Percentiles rank a stretch among this genome's conserved stretches.
These are phyloP conservation scores for Picathartes gymnocephalus DNA, from an alignment of 2,113 vertebrate species.

Conservation along the genomic window DNA sequence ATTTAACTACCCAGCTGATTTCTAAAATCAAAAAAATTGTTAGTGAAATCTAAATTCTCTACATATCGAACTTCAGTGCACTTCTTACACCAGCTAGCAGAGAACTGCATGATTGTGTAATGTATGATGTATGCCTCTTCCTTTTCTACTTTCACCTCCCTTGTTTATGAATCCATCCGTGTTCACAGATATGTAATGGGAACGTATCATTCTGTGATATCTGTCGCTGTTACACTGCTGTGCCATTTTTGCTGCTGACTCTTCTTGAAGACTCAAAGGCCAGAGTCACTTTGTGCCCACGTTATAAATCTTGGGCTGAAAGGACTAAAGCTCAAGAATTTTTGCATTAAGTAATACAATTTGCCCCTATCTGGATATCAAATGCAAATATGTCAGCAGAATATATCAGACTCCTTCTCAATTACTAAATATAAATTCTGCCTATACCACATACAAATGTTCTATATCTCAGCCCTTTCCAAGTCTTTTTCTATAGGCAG, in stretches of 20 bases:
- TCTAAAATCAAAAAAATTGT: background rate
- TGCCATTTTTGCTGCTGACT: background rate
- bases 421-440: background rate
- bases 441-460: background rate
- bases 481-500: background rate
- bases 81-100: background rate
- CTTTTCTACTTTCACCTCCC: background rate
- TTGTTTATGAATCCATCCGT: background rate
- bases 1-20: constrained; percentile 26
- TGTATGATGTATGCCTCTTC: background rate
- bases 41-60: constrained; percentile 11
- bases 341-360: background rate
- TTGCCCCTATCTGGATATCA: background rate
- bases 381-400: background rate
- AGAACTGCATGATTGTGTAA: background rate
- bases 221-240: background rate
- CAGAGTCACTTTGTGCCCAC: background rate
- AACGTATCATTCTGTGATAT: background rate
- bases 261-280: background rate
- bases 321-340: background rate
- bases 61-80: background rate
- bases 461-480: background rate
- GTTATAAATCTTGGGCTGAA: background rate
- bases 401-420: background rate
- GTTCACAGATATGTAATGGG: background rate